Evolutionary conservation across 1,140 invertebrate genomes (phyloP).

Genomic region (Hyposmocoma kahamanoa): DNA sequence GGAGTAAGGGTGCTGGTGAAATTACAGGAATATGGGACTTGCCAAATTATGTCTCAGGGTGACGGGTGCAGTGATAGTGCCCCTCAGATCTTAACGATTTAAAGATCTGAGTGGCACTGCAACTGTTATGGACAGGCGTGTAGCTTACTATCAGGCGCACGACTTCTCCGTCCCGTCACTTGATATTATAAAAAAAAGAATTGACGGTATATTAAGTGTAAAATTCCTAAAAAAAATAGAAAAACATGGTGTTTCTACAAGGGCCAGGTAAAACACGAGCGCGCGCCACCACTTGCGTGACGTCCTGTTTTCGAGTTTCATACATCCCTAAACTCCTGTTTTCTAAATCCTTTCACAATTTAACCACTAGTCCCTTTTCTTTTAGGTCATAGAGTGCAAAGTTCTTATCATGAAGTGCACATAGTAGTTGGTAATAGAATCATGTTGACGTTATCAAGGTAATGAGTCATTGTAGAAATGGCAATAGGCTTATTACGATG

Average conservation of each 20-base stretch:
- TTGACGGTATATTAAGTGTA: too few relatives aligned
- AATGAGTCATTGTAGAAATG: conserved; percentile 49
- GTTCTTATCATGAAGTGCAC: neutral
- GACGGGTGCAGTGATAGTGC: too few relatives aligned
- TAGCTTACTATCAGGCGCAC: too few relatives aligned
- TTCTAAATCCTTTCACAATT: conserved; percentile 6
- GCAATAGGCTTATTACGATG: conserved; percentile 23
- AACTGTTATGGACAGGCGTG: too few relatives aligned
- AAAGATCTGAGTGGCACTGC: too few relatives aligned
- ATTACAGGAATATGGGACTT: too few relatives aligned
- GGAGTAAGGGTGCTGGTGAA: too few relatives aligned
- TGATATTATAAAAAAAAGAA: too few relatives aligned
- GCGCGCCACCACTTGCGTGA: conserved; percentile 44
- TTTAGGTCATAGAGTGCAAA: conserved; percentile 19
- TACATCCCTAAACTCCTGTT: conserved; percentile 16
- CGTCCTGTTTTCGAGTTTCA: conserved; percentile 15
- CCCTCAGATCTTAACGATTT: too few relatives aligned
- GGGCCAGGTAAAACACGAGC: conserved; percentile 36
- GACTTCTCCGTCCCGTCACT: too few relatives aligned
- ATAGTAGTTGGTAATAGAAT: conserved; percentile 8
- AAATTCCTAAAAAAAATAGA: too few relatives aligned
- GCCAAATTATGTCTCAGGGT: too few relatives aligned
- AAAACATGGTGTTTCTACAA: conserved; percentile 43
- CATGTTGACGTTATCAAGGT: conserved; percentile 36
- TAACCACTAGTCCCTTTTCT: neutral